These are phyloP conservation scores for Lepus europaeus DNA, from an alignment of 2,113 vertebrate species.

Conservation along the genomic window DNA sequence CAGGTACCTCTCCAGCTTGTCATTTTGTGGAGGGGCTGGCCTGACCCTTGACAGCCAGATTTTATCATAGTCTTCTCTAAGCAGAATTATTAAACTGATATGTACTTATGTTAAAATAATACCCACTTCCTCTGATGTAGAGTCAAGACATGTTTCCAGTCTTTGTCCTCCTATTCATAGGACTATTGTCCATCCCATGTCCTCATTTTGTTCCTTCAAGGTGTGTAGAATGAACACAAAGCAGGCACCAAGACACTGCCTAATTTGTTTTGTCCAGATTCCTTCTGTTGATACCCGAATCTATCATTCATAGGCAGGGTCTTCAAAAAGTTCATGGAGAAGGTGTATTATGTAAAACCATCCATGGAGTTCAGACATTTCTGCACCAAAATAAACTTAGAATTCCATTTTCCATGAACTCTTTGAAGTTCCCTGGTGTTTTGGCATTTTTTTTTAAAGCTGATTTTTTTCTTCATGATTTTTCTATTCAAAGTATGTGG, in stretches of 20 bases:
- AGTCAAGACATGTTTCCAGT: neutral
- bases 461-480: neutral
- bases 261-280: neutral
- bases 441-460: neutral
- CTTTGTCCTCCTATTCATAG: neutral
- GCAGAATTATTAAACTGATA: neutral
- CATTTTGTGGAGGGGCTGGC: neutral
- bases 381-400: too few species aligned
- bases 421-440: neutral
- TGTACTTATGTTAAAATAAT: neutral
- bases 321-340: too few species aligned
- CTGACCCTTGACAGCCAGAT: neutral
- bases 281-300: conserved; percentile 16
- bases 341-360: too few species aligned
- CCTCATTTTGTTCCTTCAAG: neutral
- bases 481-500: neutral
- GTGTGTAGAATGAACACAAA: neutral
- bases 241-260: neutral
- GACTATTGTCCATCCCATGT: neutral
- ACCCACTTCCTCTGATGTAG: neutral
- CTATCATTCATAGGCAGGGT: neutral
- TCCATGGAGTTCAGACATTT: too few species aligned
- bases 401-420: too few species aligned
- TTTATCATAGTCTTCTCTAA: conserved; percentile 27
- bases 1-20: neutral